Percentiles rank a stretch among this genome's conserved stretches.
These are phyloP conservation scores for Nomada ferruginata DNA, from an alignment of 2,888 invertebrate genomes.

Conservation along the genomic window DNA sequence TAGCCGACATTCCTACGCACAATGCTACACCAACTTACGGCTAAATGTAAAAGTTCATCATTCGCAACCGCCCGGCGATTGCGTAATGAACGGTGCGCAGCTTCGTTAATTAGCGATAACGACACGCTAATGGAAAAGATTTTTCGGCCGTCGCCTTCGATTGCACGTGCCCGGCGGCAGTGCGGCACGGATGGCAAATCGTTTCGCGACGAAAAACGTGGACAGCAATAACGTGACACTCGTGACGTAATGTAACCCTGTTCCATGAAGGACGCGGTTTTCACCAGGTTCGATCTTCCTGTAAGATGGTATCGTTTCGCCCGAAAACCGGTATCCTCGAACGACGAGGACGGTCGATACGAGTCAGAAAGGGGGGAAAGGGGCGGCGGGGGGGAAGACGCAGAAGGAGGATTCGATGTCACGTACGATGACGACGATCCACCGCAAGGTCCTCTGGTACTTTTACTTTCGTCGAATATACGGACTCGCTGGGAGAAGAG, in stretches of 20 bases:
- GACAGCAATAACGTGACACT: slow-evolving; percentile 33
- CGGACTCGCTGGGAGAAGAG: slow-evolving; percentile 11
- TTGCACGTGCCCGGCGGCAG: not conserved
- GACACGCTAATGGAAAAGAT: not conserved
- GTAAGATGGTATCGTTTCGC: slow-evolving; percentile 70
- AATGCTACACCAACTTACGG: slow-evolving; percentile 18
- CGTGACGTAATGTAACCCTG: slow-evolving; percentile 71
- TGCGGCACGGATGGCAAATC: not conserved
- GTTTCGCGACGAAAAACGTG: not conserved
- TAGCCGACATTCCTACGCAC: slow-evolving; percentile 38
- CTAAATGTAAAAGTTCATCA: slow-evolving; percentile 60
- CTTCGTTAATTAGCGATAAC: not conserved
- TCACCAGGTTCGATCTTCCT: slow-evolving; percentile 72
- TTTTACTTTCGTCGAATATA: slow-evolving; percentile 75
- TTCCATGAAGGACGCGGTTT: slow-evolving; percentile 70
- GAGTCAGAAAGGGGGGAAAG: not conserved
- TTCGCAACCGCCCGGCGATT: slow-evolving; percentile 9
- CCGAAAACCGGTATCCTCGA: slow-evolving; percentile 66
- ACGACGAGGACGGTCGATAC: not conserved
- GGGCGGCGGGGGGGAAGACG: not conserved
- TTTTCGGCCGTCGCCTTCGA: not conserved
- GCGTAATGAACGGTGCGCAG: slow-evolving; percentile 16
- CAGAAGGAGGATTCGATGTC: slow-evolving; percentile 54
- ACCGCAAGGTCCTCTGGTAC: slow-evolving; percentile 69
- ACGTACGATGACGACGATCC: slow-evolving; percentile 56